Evolutionary conservation across 2,113 vertebrate genomes (phyloP).

Genomic region (Proteles cristata): DNA sequence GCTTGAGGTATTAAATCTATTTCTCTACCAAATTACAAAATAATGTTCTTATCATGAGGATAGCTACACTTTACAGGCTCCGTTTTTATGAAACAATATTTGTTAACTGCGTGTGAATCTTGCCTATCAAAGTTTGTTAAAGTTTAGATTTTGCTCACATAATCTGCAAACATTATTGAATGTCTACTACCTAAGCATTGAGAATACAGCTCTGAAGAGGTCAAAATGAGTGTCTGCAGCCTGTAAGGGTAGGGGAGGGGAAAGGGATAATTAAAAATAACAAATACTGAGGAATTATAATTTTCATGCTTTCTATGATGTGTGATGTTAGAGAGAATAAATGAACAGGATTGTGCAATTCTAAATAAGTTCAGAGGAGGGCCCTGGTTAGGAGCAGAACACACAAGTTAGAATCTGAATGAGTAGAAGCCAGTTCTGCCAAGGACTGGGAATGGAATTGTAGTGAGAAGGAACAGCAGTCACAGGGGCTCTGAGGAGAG

Average conservation of each 20-base stretch:
- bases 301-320: not conserved
- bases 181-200: not conserved
- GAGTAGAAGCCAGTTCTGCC: not conserved
- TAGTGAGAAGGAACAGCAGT: not conserved
- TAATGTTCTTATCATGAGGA: not conserved
- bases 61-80: not conserved
- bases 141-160: not conserved
- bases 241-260: rapidly evolving
- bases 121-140: not conserved
- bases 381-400: not conserved
- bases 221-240: rapidly evolving
- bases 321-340: not conserved
- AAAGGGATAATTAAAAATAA: not conserved
- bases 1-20: not conserved
- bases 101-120: not conserved
- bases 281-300: not conserved
- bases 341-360: not conserved
- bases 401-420: not conserved
- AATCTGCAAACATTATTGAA: not conserved
- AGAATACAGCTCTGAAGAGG: not conserved
- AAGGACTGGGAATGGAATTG: not conserved
- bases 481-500: not conserved
- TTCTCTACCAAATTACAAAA: not conserved
- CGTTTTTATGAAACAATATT: not conserved
- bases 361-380: not conserved